Base-by-base conservation (phyloP, 2,797 vertebrate species). In the Carcharodon carcharias region DNA sequence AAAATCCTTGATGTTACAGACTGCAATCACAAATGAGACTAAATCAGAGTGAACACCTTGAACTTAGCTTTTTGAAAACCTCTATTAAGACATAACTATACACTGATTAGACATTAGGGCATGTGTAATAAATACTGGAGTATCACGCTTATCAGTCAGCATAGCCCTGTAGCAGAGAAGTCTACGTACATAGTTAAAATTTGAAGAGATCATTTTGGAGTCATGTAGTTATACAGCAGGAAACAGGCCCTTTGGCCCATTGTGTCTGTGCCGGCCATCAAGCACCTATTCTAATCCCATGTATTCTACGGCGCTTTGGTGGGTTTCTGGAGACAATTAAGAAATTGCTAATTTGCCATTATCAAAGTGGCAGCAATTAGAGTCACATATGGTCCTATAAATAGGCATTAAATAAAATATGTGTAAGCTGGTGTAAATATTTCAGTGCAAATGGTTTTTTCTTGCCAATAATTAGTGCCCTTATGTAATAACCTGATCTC, bases 311-410 rank as follows among this genome's bases (percentile, higher is more conserved):
- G 45, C 45, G 45, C 45, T 50, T n/a, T 1, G 91, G 65, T 67
- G 91, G 61, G 23, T 93, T 93, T 93, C 91, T 93, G 63, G 63
- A 45, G n/a, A 21, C 21, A 93, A 93, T 67, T 93, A 40, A 93
- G 35, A 93, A 93, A 93, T 67, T 93, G 91, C 91, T 45, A 67
- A 93, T 67, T 93, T 67, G 91, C 61, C 63, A 26, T 85, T 85
- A 50, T 92, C 89, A 61, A 92, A 92, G 35, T 92, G 89, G 56
- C 58, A 92, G 35, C 89, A 92, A 61, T 92, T 92, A 92, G 16
- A 23, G 58, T 92, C 89, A 92, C n/a, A 45, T 28, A 26, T 67
- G 61, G 7, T 93, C 23, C 91, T 50, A 93, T 67, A 65, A 93
- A 67, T 67, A 58, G 91, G 63, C 65, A 45, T 67, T 67, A 93